These are phyloP conservation scores for Hydrotaea cyrtoneurina DNA, from an alignment of 2,888 invertebrate genomes.

Conservation along the genomic window DNA sequence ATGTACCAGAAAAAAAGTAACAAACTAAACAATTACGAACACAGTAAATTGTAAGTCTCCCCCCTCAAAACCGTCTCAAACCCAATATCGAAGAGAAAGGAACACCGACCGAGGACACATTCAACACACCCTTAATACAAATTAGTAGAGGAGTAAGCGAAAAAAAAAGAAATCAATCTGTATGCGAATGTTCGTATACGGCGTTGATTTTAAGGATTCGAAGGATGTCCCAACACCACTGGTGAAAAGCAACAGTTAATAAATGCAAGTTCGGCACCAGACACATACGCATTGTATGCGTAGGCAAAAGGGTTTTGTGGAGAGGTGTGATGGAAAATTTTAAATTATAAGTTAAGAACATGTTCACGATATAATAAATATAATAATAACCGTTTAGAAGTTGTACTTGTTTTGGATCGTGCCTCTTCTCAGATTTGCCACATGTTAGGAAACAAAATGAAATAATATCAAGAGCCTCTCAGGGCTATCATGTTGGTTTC, in stretches of 20 bases:
- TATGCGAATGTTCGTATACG: not conserved
- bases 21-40: constrained; percentile 40
- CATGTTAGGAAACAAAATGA: too few species aligned
- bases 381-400: too few species aligned
- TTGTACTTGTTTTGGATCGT: too few species aligned
- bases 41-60: not conserved
- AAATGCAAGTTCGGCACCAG: constrained; percentile 6
- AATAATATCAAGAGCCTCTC: too few species aligned
- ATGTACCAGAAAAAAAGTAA: constrained; percentile 28
- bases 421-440: too few species aligned
- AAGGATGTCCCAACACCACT: not conserved
- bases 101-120: not conserved
- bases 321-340: not conserved
- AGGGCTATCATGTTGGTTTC: too few species aligned
- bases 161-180: constrained; percentile 42
- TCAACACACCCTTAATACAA: constrained; percentile 26
- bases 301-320: not conserved
- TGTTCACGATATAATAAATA: too few species aligned
- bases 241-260: constrained; percentile 58
- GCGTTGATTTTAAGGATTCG: constrained; percentile 25
- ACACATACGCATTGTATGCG: not conserved
- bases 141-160: not conserved
- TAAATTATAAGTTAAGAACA: too few species aligned
- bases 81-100: not conserved
- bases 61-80: not conserved